These are phyloP conservation scores for Columba janthina DNA, from an alignment of 2,113 vertebrate species.

Conservation along the genomic window DNA sequence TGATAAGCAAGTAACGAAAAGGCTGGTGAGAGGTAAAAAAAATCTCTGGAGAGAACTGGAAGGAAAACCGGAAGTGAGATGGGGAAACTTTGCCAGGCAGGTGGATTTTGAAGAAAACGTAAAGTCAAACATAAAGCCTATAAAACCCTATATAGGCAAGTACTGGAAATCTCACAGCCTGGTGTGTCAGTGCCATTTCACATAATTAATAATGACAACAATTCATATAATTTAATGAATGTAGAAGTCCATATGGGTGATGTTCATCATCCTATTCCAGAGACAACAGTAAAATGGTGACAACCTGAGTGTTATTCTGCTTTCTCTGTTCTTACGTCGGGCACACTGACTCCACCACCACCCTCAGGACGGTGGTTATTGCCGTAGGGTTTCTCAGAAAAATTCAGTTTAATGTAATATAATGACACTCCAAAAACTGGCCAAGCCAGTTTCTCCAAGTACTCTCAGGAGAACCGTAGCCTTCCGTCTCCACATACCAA, in stretches of 20 bases:
- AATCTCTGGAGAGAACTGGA: not conserved
- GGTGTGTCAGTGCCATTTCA: not conserved
- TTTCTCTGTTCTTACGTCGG: rapidly evolving
- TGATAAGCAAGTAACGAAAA: not conserved
- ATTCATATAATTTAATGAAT: not conserved
- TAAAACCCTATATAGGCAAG: not conserved
- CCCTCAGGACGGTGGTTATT: rapidly evolving
- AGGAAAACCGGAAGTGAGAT: not conserved
- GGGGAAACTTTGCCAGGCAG: not conserved
- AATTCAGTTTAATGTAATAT: not conserved
- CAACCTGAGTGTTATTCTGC: not conserved
- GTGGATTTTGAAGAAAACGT: not conserved
- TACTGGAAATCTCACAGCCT: not conserved
- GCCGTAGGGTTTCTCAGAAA: not conserved
- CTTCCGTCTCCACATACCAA: not conserved
- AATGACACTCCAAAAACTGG: not conserved
- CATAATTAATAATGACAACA: not conserved
- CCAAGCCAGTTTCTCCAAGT: not conserved
- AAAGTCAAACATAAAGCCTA: not conserved
- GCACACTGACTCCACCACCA: not conserved
- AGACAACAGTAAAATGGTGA: not conserved
- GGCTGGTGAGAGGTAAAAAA: not conserved
- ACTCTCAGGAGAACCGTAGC: not conserved
- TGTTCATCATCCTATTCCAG: not conserved
- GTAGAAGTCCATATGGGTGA: not conserved